Base-by-base conservation (phyloP, 2,797 vertebrate species). In the Aulostomus chinensis region DNA sequence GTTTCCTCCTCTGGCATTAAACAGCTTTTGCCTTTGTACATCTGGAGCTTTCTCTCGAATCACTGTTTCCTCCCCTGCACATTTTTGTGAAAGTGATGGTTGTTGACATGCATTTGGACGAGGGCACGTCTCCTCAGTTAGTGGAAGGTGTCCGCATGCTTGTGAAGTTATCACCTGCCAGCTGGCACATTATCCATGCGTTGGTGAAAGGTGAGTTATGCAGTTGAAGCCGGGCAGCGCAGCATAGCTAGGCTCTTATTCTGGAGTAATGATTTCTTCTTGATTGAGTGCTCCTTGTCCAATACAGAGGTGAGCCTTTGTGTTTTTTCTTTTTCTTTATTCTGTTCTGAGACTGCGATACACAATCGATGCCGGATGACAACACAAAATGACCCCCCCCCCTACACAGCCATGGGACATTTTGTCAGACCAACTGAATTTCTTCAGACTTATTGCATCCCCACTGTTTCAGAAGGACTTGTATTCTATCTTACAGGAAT, bases 101-200 rank as follows among this genome's bases (percentile, higher is more conserved):
- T 66, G 68, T 69, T 76, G 85, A 85, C 85, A 85, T 72, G 45
- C 76, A 60, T 75, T 76, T 88, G 75, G 78, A 82, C 63, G 8
- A 25, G 62, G 56, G 13, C 62, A 73, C 62, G 26, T 57, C 39
- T 68, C 53, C 25, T 74, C 65, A 43, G 66, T 67, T 59, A 71
- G 39, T 49, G 48, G 30, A 76, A 57, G 25, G 62, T 72, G 68
- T 83, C 76, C 69, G 22, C 58, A 67, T 39, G 51, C 76, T 66
- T 68, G 77, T 77, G 68, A 81, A 68, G 78, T 71, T 76, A 83
- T 80, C 79, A 72, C 57, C 57, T 59, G 41, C 67, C 67, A 25
- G 38, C 60, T 71, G 62, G 49, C 59, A 65, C 62, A 83, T 85
- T 78, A 83, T 73, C 68, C 66, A 86, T 85, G 80, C 80, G 53